These are phyloP conservation scores for Manis javanica DNA, from an alignment of 2,797 vertebrate genomes.

Conservation along the genomic window DNA sequence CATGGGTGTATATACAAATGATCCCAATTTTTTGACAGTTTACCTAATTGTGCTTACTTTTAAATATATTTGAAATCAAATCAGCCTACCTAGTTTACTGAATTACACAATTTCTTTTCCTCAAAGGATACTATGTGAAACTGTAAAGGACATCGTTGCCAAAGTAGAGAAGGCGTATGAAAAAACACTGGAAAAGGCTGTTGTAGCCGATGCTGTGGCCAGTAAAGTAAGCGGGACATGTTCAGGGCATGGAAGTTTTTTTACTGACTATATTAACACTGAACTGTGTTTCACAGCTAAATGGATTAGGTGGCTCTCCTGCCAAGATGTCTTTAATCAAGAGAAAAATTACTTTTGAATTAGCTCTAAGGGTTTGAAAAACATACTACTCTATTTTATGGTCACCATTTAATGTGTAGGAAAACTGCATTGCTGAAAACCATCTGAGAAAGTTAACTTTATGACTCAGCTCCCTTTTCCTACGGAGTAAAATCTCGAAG, in stretches of 20 bases:
- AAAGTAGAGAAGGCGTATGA: slow-evolving; percentile 97
- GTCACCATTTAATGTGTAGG: background rate
- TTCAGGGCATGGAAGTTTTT: background rate
- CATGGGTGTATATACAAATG: background rate
- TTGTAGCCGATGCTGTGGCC: slow-evolving; percentile 94
- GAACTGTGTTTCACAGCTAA: background rate
- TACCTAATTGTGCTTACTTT: slow-evolving; percentile 35
- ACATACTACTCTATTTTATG: slow-evolving; percentile 19
- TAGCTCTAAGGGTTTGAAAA: background rate
- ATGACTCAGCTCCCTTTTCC: background rate
- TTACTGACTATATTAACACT: background rate
- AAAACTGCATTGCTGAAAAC: background rate
- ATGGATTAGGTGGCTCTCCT: background rate
- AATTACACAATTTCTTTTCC: slow-evolving; percentile 64
- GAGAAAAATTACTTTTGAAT: slow-evolving; percentile 5
- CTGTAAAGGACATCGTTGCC: slow-evolving; percentile 97
- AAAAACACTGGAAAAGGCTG: slow-evolving; percentile 92
- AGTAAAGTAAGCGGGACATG: slow-evolving; percentile 91
- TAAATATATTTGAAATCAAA: background rate
- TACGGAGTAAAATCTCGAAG: background rate
- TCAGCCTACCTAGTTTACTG: background rate
- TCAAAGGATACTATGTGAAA: slow-evolving; percentile 97
- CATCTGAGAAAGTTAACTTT: background rate
- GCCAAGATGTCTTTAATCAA: background rate
- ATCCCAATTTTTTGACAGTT: slow-evolving; percentile 9